Evolutionary conservation across 2,888 invertebrate species (phyloP), one percentile per base, ranked within the genome.

Genomic region (Alcis repandata): DNA sequence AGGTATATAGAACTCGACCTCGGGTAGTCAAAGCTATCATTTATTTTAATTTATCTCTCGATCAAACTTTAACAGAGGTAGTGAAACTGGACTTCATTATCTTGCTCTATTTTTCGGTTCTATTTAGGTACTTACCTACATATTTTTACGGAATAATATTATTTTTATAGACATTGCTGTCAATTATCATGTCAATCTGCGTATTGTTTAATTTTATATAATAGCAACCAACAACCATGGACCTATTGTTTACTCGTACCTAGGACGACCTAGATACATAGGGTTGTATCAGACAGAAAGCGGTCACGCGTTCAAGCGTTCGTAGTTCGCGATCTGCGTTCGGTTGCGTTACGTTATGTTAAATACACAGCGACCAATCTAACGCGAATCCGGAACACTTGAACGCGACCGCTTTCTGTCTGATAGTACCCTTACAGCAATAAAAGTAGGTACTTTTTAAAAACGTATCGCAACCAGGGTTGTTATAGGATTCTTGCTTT

Each of bases 111-210:
- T 45, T 46, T 74, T 75, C 70, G 69, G 63, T 74, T 77, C 64
- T 61, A 65, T 74, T 76, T 74, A 9, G 48, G 48, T 32, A 15
- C 27, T 15, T 51, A 17, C 15, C 15, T 51, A 13, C 33, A 1
- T 32, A 9, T 32, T 51, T 36, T 36, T 51, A n/a, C 20, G 27
- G 17, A 49, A 58, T 56, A 54, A 70, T 27, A 27, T 72, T 75
- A 74, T 82, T 83, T 87, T 84, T 62, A 53, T 41, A 51, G 60
- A 76, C 75, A 87, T 88, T 85, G 84, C 85, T 83, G 92, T 92
- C 92, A 92, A 92, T 92, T 92, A 92, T 82, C 73, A 76, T 83
- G 91, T 92, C 92, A 92, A 92, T 89, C 83, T 70, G 72, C 72
- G 63, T 69, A 66, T 70, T 46, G 58, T 69, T 60, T 70, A 36